These are phyloP conservation scores for Onchidella celtica DNA, from an alignment of 2,888 invertebrate genomes.

Conservation along the genomic window DNA sequence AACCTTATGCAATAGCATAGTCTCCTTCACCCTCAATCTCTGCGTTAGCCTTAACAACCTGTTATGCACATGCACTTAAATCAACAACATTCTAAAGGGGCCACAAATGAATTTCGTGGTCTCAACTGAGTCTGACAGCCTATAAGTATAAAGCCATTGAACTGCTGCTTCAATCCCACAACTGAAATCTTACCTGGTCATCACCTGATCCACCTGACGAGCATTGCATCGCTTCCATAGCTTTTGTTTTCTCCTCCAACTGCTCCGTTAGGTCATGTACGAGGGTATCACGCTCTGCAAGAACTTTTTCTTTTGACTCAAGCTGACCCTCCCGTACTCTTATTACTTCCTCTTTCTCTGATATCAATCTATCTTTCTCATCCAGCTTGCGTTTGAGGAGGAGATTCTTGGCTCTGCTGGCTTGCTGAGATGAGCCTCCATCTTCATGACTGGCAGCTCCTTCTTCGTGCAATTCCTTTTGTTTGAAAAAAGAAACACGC, in stretches of 20 bases:
- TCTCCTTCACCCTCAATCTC: too few species aligned
- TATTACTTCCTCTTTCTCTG: slow-evolving; percentile 68
- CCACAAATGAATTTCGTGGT: too few species aligned
- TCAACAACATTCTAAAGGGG: too few species aligned
- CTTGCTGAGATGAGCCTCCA: slow-evolving; percentile 33
- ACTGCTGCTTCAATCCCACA: too few species aligned
- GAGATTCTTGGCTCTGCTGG: slow-evolving; percentile 64
- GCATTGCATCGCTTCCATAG: slow-evolving; percentile 66
- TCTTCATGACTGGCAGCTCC: slow-evolving; percentile 24
- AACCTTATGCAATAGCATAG: too few species aligned
- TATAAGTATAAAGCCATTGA: too few species aligned
- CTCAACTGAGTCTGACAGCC: too few species aligned
- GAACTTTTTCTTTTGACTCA: slow-evolving; percentile 68
- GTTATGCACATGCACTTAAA: too few species aligned
- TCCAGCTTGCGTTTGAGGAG: slow-evolving; percentile 78
- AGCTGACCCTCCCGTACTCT: slow-evolving; percentile 64
- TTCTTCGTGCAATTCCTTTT: neutral
- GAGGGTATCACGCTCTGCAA: slow-evolving; percentile 73
- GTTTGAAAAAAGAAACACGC: neutral
- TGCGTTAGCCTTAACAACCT: too few species aligned
- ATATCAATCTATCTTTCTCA: slow-evolving; percentile 72
- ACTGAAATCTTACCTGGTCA: slow-evolving; percentile 17
- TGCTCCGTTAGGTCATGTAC: slow-evolving; percentile 81
- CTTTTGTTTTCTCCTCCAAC: slow-evolving; percentile 80
- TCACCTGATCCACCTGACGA: slow-evolving; percentile 43